Evolutionary conservation across 1,140 invertebrate genomes (phyloP).

Genomic region (Drosophila seguyi): DNA sequence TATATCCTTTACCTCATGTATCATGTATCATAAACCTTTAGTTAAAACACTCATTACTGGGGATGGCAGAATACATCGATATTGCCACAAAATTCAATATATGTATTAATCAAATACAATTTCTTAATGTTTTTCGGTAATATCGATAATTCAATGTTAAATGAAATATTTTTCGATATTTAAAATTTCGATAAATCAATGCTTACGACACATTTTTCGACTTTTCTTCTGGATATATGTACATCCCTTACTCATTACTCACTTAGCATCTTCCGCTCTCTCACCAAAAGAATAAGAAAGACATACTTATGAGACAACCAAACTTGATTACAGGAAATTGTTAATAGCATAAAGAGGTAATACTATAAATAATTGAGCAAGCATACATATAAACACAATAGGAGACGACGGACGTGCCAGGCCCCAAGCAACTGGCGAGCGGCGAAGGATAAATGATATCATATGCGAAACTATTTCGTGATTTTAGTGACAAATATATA

Average conservation of each 20-base stretch:
- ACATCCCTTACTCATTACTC: constrained; percentile 1
- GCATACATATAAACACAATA: constrained; percentile 33
- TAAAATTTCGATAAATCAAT: not conserved
- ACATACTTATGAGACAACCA: constrained; percentile 75
- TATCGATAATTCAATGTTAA: not conserved
- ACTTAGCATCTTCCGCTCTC: constrained; percentile 41
- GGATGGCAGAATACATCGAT: not conserved
- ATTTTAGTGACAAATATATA: constrained; percentile 84
- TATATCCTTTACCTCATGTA: constrained; percentile 9
- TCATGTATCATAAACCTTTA: constrained; percentile 14
- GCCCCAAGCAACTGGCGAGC: constrained; percentile 34
- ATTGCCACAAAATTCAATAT: not conserved
- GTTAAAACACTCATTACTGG: not conserved
- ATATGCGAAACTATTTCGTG: constrained; percentile 83
- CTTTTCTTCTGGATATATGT: not conserved
- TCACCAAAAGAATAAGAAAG: constrained; percentile 28
- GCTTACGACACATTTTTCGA: not conserved
- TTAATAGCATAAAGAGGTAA: constrained; percentile 65
- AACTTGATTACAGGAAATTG: constrained; percentile 84
- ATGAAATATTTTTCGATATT: not conserved
- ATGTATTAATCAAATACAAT: not conserved
- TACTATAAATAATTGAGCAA: constrained; percentile 45
- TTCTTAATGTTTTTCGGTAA: not conserved
- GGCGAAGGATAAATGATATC: constrained; percentile 65
- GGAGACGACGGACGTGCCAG: constrained; percentile 20